Evolutionary conservation across 2,113 vertebrate species (phyloP).

Genomic region (Scatophagus argus): DNA sequence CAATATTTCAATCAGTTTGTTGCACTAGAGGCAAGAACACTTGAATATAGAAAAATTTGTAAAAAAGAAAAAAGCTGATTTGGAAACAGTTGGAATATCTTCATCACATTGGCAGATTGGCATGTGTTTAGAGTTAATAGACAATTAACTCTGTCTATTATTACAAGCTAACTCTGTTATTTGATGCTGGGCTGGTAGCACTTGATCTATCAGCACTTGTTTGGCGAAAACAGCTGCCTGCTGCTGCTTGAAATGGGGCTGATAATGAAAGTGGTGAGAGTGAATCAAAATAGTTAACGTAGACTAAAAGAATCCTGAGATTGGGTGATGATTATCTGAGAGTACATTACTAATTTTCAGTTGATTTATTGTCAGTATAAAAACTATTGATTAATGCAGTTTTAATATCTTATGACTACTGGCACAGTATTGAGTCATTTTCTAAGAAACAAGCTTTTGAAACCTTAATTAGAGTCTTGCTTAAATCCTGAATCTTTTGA

Average conservation of each 20-base stretch:
- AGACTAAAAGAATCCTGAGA: background rate
- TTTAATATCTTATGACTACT: background rate
- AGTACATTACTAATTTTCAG: background rate
- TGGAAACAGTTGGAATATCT: background rate
- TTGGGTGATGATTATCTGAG: background rate
- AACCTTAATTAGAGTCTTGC: background rate
- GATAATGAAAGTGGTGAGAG: background rate
- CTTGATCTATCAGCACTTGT: background rate
- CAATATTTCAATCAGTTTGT: background rate
- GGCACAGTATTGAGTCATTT: background rate
- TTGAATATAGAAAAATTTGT: background rate
- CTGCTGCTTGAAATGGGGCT: background rate
- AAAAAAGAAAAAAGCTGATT: background rate
- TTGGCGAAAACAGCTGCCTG: background rate
- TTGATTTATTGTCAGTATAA: background rate
- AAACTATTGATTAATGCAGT: background rate
- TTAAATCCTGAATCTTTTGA: constrained; percentile 5
- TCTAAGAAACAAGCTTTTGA: background rate
- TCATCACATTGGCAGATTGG: background rate
- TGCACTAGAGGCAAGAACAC: background rate
- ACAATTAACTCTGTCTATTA: too few relatives aligned
- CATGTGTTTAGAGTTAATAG: background rate
- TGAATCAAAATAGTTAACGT: background rate
- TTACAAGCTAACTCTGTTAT: background rate
- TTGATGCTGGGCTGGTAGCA: background rate